Percentiles rank a stretch among this genome's conserved stretches.
These are phyloP conservation scores for Zaprionus lineosus DNA, from an alignment of 2,888 invertebrate species.

Conservation along the genomic window DNA sequence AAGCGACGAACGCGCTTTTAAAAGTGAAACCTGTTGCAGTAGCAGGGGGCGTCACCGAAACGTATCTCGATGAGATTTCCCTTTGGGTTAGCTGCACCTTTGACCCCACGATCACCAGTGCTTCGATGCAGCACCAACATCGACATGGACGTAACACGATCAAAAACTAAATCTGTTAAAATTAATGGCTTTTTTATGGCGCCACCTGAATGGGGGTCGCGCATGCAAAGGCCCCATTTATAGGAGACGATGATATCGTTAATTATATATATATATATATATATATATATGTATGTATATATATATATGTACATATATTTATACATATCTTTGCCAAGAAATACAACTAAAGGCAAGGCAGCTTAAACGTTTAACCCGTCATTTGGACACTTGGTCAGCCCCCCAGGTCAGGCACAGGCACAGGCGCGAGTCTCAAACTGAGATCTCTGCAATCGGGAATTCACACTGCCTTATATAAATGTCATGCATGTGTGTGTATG, in stretches of 20 bases:
- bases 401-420: constrained; percentile 28
- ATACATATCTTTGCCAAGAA: constrained; percentile 6
- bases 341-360: constrained; percentile 11
- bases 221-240: constrained; percentile 4
- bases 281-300: too few species aligned
- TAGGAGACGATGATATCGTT: too few species aligned
- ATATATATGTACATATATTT: too few species aligned
- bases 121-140: constrained; percentile 7
- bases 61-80: not conserved
- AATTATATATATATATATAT: too few species aligned
- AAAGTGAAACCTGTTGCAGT: not conserved
- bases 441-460: constrained; percentile 27
- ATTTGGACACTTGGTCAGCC: constrained; percentile 24
- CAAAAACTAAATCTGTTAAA: constrained; percentile 5
- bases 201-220: constrained; percentile 9
- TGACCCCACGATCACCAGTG: too few species aligned
- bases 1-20: constrained; percentile 46
- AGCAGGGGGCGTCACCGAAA: not conserved
- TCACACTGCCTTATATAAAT: too few species aligned
- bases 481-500: not conserved
- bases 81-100: too few species aligned
- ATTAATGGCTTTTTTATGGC: constrained; percentile 15
- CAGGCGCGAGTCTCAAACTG: too few species aligned
- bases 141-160: not conserved
- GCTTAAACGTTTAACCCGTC: constrained; percentile 30